Evolutionary conservation across 1,140 invertebrate species (phyloP), one percentile per base, ranked within the genome.

Genomic region (Eupristina koningsbergeri): DNA sequence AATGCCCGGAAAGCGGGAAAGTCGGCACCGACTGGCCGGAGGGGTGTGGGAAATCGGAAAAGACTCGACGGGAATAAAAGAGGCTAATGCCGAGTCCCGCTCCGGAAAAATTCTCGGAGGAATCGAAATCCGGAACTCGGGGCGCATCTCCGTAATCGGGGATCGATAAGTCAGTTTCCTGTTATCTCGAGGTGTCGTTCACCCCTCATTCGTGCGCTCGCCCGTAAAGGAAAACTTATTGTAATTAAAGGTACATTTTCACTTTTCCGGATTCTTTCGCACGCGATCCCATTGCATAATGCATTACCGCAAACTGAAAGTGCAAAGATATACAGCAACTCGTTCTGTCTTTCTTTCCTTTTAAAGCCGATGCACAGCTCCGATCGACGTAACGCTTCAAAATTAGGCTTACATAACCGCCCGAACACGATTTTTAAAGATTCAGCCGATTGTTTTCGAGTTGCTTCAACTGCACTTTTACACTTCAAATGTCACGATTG

Each of bases 111-210:
- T 45, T 45, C 6, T 45, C 41, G 41, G 41, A 45, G 41, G n/a
- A n/a, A n/a, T n/a, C n/a, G n/a, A n/a, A n/a, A n/a, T n/a, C n/a
- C n/a, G n/a, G n/a, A n/a, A n/a, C n/a, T n/a, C n/a, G n/a, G n/a
- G n/a, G n/a, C n/a, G n/a, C n/a, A n/a, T n/a, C n/a, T n/a, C 41
- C 11, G 41, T 11, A 45, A 7, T 11, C 17, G 45, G 22, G n/a
- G 50, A 80, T 80, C 78, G 69, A 84, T 76, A 79, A 80, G 79
- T 69, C 45, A 61, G 64, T 64, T 53, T 67, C 75, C 39, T n/a
- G 19, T 29, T 34, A 3, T 53, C 15, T n/a, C 22, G 36, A 1
- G 2, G 69, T 81, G 41, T 45, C 69, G 53, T 81, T 81, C 50
- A 81, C 80, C 80, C 53, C 69, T 26, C 31, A 6, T 53, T 74